Percentiles rank a stretch among this genome's conserved stretches.
These are phyloP conservation scores for Caranx ignobilis DNA, from an alignment of 2,113 vertebrate genomes.

Conservation along the genomic window DNA sequence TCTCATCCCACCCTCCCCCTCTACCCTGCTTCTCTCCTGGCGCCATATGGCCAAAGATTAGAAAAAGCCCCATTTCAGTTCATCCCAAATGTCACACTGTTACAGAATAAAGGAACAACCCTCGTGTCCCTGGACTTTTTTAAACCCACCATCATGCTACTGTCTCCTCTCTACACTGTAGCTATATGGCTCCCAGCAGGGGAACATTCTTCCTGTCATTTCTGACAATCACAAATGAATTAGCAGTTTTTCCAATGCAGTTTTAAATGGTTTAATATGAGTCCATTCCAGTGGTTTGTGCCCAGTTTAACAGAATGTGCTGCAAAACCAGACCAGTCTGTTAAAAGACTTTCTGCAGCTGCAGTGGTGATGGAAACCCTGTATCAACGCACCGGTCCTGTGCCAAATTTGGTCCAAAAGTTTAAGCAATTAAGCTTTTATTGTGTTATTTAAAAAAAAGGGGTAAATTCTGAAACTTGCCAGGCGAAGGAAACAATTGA, in stretches of 20 bases:
- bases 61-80: constrained; percentile 59
- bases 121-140: background rate
- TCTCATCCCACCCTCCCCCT: constrained; percentile 47
- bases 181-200: background rate
- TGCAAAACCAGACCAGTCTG: no score
- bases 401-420: no score
- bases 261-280: no score
- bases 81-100: constrained; percentile 44
- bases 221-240: background rate
- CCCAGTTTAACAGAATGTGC: no score
- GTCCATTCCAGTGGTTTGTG: no score
- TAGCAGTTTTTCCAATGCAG: background rate
- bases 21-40: constrained; percentile 7
- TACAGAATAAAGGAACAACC: constrained; percentile 8
- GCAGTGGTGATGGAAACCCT: no score
- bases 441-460: background rate
- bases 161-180: background rate
- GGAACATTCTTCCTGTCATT: no score
- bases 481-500: no score
- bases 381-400: no score
- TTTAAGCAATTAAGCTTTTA: no score
- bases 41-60: constrained; percentile 81
- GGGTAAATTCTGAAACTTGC: no score
- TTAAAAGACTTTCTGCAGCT: no score
- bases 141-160: background rate